A percentile compares a stretch with the other conserved stretches of the same genome.
Conservation (phyloP, 1,140 invertebrate genomes). For the Bathynomus jamesi region DNA sequence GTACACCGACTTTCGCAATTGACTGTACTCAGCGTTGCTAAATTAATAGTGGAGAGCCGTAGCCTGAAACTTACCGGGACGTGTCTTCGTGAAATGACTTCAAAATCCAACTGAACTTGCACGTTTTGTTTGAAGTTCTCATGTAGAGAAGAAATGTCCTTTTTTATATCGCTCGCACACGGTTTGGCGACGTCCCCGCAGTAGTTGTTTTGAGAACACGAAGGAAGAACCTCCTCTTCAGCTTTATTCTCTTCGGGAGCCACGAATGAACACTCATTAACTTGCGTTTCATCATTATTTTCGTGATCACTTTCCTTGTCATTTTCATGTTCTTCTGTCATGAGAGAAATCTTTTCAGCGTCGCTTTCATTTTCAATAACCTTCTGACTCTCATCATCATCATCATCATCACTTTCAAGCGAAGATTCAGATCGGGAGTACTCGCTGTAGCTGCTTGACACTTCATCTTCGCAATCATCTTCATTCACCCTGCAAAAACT, state of each 20-base stretch:
- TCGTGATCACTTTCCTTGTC: neutral
- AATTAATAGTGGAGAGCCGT: too few relatives aligned
- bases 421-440: too few relatives aligned
- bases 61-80: too few relatives aligned
- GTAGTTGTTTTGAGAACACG: neutral
- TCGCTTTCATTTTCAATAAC: neutral
- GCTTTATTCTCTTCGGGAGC: neutral
- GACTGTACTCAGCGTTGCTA: too few relatives aligned
- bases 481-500: too few relatives aligned
- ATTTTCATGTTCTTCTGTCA: neutral
- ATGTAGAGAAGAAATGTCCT: neutral
- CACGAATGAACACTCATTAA: neutral
- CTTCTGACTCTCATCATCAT: neutral
- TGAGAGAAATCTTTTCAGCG: too few relatives aligned
- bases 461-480: neutral
- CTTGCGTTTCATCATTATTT: neutral
- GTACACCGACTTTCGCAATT: too few relatives aligned
- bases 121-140: neutral
- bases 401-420: neutral
- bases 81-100: neutral
- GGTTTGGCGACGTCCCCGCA: neutral
- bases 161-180: neutral
- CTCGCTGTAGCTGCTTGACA: too few relatives aligned
- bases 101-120: neutral
- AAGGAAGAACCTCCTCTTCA: too few relatives aligned